Percentiles rank a stretch among this genome's conserved stretches.
phyloP scores from a whole-genome alignment of 2,113 vertebrate species.

The Ctenomys sociabilis region DNA sequence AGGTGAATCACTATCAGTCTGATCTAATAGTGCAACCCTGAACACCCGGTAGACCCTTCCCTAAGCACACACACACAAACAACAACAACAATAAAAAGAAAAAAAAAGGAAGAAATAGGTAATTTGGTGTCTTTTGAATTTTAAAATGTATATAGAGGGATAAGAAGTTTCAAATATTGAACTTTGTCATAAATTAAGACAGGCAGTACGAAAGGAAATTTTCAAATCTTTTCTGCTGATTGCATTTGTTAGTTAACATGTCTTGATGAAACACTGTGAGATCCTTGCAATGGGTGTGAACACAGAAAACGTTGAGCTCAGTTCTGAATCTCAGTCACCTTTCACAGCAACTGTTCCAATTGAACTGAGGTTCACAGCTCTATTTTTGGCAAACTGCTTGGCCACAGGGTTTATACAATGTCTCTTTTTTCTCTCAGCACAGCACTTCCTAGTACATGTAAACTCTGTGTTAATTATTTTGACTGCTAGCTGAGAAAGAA shows the following conservation, averaged over 20 bases:
- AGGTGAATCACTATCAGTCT: too few relatives aligned
- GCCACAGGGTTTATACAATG: conserved; percentile 66
- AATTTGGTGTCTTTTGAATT: not conserved
- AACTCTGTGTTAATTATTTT: conserved; percentile 80
- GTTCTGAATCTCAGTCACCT: conserved; percentile 38
- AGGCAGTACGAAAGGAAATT: not conserved
- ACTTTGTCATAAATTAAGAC: conserved; percentile 24
- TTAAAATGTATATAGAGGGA: conserved; percentile 15
- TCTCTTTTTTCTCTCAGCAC: conserved; percentile 67
- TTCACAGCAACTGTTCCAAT: conserved; percentile 61
- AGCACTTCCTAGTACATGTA: conserved; percentile 65
- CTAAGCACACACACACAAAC: too few relatives aligned
- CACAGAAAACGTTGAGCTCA: not conserved
- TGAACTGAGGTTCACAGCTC: conserved; percentile 70
- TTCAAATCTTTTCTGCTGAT: not conserved
- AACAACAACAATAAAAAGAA: too few relatives aligned
- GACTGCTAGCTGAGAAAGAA: conserved; percentile 69
- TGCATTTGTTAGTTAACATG: not conserved
- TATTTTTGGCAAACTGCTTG: conserved; percentile 73
- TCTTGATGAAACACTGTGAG: not conserved
- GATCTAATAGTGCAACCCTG: too few relatives aligned
- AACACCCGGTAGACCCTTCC: too few relatives aligned
- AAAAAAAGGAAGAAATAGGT: not conserved
- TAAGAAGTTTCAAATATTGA: conserved; percentile 1
- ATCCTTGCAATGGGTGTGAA: not conserved